Evolutionary conservation across 2,797 vertebrate genomes (phyloP).

Genomic region (Aulostomus chinensis): DNA sequence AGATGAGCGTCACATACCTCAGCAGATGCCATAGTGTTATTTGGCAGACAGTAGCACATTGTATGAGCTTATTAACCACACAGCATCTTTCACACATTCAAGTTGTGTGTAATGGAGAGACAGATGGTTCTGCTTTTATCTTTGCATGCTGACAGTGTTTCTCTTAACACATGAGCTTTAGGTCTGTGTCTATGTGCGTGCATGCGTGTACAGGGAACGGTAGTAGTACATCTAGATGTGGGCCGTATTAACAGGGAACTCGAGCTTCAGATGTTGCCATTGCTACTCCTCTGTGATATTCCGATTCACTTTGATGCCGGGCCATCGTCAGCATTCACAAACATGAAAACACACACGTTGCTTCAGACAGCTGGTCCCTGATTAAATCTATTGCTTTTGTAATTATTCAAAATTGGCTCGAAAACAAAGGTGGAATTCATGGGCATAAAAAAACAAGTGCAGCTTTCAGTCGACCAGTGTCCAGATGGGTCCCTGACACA

Average conservation of each 20-base stretch:
- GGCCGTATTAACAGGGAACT: constrained; percentile 38
- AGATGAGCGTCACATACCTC: constrained; percentile 42
- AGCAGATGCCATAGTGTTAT: constrained; percentile 39
- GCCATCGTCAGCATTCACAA: constrained; percentile 48
- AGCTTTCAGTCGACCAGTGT: constrained; percentile 57
- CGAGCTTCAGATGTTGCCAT: constrained; percentile 56
- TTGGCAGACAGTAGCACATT: constrained; percentile 50
- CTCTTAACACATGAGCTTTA: constrained; percentile 31
- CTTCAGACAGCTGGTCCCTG: constrained; percentile 70
- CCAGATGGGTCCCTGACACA: constrained; percentile 70
- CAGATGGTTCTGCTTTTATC: constrained; percentile 65
- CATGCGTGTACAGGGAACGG: constrained; percentile 5
- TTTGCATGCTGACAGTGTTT: constrained; percentile 34
- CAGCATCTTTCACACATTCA: constrained; percentile 43
- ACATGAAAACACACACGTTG: constrained; percentile 41
- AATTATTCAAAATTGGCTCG: constrained; percentile 75
- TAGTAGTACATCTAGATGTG: constrained; percentile 10
- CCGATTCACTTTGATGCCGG: constrained; percentile 69
- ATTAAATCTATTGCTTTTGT: constrained; percentile 76
- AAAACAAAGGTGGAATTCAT: constrained; percentile 70
- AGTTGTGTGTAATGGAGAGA: constrained; percentile 47
- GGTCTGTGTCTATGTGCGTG: not conserved
- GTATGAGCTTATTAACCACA: constrained; percentile 53
- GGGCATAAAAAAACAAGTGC: constrained; percentile 42
- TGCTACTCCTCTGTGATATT: constrained; percentile 62